Evolutionary conservation across 2,113 vertebrate genomes (phyloP).

Genomic region (Candoia aspera): DNA sequence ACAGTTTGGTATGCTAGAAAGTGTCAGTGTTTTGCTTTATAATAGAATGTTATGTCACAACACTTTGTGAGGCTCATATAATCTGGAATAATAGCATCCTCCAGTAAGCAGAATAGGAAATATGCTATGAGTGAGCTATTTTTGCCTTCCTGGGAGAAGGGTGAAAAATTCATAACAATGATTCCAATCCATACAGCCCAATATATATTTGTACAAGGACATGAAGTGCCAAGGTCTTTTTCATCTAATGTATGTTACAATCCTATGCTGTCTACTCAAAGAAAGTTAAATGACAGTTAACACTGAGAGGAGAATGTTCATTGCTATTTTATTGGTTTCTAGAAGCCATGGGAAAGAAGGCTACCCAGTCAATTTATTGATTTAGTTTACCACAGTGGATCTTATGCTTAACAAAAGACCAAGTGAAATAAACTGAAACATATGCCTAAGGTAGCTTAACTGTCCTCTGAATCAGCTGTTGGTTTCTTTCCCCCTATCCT

Average conservation of each 20-base stretch:
- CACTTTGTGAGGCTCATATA: not conserved
- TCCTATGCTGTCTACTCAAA: not conserved
- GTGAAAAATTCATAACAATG: not conserved
- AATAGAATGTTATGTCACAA: conserved; percentile 27
- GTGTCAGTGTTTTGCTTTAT: conserved; percentile 38
- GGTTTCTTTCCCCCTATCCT: too few relatives aligned
- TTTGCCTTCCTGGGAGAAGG: not conserved
- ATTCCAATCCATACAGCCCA: not conserved
- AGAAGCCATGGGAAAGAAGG: not conserved
- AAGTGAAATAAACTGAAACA: not conserved
- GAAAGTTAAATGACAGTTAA: not conserved
- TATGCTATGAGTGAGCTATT: not conserved
- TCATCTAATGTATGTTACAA: not conserved
- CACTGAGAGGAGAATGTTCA: not conserved
- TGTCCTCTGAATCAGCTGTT: not conserved
- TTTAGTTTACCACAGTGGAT: not conserved
- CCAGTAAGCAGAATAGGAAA: conserved; percentile 19
- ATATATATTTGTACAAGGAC: not conserved
- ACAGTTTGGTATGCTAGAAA: conserved; percentile 48
- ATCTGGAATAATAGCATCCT: conserved; percentile 46
- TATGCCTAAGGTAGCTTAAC: not conserved
- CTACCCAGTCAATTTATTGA: not conserved
- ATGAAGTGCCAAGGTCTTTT: not conserved
- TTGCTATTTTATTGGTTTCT: not conserved
- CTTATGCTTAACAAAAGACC: not conserved